Conservation (phyloP, 2,888 invertebrate species). For the Pseudolycoriella hygida region DNA sequence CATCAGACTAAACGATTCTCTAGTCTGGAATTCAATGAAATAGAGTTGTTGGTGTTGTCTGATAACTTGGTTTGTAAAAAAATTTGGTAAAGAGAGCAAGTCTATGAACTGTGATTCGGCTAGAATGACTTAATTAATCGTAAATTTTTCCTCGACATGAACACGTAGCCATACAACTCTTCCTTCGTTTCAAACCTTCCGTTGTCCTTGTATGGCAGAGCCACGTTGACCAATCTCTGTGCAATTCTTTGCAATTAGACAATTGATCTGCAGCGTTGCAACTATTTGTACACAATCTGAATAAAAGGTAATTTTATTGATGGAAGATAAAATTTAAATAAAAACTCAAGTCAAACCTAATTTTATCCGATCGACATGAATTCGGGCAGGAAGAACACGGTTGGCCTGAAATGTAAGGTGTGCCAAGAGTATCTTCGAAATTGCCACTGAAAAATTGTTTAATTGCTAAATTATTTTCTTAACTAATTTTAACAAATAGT, state of each 20-base stretch:
- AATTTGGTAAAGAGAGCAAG: too few species aligned
- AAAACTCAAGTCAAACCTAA: slow-evolving; percentile 9
- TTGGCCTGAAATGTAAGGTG: slow-evolving; percentile 47
- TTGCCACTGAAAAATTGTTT: slow-evolving; percentile 57
- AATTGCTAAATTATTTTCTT: too few species aligned
- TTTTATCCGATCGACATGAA: slow-evolving; percentile 38
- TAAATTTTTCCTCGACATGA: slow-evolving; percentile 40
- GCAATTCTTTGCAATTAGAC: slow-evolving; percentile 52
- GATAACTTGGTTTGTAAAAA: too few species aligned
- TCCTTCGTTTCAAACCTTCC: slow-evolving; percentile 32
- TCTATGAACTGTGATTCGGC: too few species aligned
- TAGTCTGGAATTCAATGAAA: too few species aligned
- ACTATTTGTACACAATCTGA: slow-evolving; percentile 48
- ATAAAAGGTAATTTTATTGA: slow-evolving; percentile 3
- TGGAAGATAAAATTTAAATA: not conserved
- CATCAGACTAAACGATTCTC: too few species aligned
- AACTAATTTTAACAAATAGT: too few species aligned
- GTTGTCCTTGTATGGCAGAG: slow-evolving; percentile 36
- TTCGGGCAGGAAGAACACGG: slow-evolving; percentile 48
- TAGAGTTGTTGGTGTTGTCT: too few species aligned
- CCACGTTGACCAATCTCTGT: slow-evolving; percentile 38
- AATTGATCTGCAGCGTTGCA: slow-evolving; percentile 50
- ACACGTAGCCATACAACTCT: slow-evolving; percentile 56
- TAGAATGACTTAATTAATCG: slow-evolving; percentile 14
- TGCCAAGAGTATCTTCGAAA: slow-evolving; percentile 37